Evolutionary conservation across 2,113 vertebrate species (phyloP).

Genomic region (Ceyx cyanopectus): DNA sequence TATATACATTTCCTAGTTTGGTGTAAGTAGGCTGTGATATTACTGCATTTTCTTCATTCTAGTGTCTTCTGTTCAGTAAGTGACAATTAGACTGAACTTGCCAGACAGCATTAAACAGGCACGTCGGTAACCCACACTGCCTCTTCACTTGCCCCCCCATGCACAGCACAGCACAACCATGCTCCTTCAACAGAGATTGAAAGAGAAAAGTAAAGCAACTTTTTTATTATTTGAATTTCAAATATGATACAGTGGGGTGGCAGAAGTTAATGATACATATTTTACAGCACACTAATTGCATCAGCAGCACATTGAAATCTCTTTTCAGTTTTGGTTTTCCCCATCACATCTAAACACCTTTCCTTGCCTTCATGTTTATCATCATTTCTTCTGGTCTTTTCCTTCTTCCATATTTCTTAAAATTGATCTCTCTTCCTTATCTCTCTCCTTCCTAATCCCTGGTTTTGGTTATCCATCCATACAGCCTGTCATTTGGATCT

Average conservation of each 20-base stretch:
- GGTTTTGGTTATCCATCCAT: neutral
- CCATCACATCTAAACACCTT: neutral
- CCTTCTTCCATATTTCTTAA: neutral
- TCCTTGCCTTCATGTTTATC: neutral
- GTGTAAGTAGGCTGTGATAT: neutral
- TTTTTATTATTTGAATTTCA: neutral
- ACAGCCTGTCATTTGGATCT: neutral
- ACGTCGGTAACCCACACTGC: neutral
- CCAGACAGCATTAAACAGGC: accelerated
- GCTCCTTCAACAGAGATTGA: neutral
- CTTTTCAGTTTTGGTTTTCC: neutral
- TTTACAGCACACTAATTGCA: neutral
- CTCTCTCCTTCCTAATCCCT: neutral
- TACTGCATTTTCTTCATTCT: neutral
- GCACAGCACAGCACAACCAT: neutral
- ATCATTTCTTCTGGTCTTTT: neutral
- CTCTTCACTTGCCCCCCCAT: accelerated
- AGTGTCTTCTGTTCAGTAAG: neutral
- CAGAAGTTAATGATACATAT: neutral
- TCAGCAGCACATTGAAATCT: neutral
- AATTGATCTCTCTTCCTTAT: neutral
- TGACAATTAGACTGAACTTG: neutral
- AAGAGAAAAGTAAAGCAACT: neutral
- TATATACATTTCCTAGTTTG: neutral
- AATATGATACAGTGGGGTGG: neutral